phyloP scores from a whole-genome alignment of 2,113 vertebrate species.

The Periophthalmus modestus region DNA sequence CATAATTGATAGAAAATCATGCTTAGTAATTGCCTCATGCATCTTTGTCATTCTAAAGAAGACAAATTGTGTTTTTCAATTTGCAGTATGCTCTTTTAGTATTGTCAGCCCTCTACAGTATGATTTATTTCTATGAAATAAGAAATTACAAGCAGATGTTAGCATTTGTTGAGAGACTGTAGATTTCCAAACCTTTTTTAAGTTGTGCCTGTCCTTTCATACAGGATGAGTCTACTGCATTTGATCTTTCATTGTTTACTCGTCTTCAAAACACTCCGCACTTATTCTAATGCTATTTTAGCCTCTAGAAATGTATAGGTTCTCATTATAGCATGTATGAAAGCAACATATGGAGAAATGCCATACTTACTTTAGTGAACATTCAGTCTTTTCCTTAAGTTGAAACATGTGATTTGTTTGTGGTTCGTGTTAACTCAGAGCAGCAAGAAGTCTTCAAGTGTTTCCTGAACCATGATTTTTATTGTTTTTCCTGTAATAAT shows the following conservation, averaged over 20 bases:
- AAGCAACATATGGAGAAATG: slow-evolving; percentile 12
- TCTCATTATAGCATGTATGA: slow-evolving; percentile 9
- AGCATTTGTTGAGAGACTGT: not conserved
- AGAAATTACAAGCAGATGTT: slow-evolving; percentile 7
- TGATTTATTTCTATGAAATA: not conserved
- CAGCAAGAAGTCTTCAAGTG: not conserved
- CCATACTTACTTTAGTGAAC: slow-evolving; percentile 14
- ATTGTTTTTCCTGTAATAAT: not conserved
- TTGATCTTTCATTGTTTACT: slow-evolving; percentile 9
- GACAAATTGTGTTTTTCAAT: not conserved
- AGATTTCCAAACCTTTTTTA: not conserved
- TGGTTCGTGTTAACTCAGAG: slow-evolving; percentile 3
- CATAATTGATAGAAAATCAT: not conserved
- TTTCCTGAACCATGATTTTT: not conserved
- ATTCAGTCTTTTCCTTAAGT: slow-evolving; percentile 12
- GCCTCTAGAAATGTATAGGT: not conserved
- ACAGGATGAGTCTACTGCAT: slow-evolving; percentile 5
- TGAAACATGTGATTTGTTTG: slow-evolving; percentile 30
- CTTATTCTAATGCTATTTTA: slow-evolving; percentile 16
- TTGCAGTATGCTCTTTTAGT: not conserved
- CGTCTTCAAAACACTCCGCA: slow-evolving; percentile 4
- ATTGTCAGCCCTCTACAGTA: not conserved
- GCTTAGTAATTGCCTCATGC: not conserved
- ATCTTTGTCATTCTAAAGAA: not conserved
- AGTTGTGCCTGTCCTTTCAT: slow-evolving; percentile 12